Evolutionary conservation across 2,113 vertebrate genomes (phyloP), one percentile per base, ranked within the genome.

Genomic region (Bolborhynchus lineola): DNA sequence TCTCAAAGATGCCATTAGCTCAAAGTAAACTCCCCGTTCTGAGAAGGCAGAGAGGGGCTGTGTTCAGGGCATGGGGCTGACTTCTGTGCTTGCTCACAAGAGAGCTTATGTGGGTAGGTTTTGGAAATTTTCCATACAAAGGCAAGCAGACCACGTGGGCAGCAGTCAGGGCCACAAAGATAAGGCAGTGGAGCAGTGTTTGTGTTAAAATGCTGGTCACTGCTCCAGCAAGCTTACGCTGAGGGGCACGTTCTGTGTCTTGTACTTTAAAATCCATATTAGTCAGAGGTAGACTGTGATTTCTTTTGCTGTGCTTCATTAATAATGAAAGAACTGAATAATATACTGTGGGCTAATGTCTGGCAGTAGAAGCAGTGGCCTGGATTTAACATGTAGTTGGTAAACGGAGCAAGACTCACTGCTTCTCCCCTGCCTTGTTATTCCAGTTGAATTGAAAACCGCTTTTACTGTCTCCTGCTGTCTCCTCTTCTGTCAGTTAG

Each of bases 321-420:
- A 96, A 90, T 97, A 96, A 84, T 94, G 94, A 85, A 94, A 82
- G 49, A 55, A 69, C 25, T 85, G 91, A 90, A 82, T 92, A 87
- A 88, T 85, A 70, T 57, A 62, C 60, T 77, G 47, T 65, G 39
- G 87, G 42, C 57, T 95, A 33, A 83, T 67, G 49, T 88, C 82
- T 78, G 79, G 39, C 63, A 74, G 80, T 47, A 70, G 92, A 62
- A 69, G 85, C 53, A 92, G 53, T 84, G 92, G 86, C 88, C 89
- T 86, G 84, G 62, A 69, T 95, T 91, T 95, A 78, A 90, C 77
- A 35, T 70, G 67, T n/a, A 53, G 57, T 11, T 50, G 78, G 64
- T 85, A 67, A 39, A 89, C 28, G 50, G 42, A 93, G 44, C 1
- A 3, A 79, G 62, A 29, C 2, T 26, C 47, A 39, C 31, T 41